A percentile compares a stretch with the other conserved stretches of the same genome.
These are phyloP conservation scores for Sebastes fasciatus DNA, from an alignment of 2,113 vertebrate species.

Conservation along the genomic window DNA sequence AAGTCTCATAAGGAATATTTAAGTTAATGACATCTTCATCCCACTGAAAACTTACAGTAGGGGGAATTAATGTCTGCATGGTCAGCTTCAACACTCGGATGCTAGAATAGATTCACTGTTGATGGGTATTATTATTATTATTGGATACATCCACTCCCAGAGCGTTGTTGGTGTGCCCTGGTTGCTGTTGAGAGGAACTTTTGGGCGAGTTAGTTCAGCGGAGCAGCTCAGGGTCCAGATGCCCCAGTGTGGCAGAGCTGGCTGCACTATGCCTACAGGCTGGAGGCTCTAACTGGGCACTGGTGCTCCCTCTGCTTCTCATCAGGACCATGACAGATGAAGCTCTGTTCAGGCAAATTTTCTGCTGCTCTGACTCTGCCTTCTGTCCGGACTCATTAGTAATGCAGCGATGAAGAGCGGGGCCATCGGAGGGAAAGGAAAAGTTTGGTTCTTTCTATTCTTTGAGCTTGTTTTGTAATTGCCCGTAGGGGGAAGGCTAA, in stretches of 20 bases:
- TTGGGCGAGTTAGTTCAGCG: conserved; percentile 70
- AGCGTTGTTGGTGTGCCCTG: conserved; percentile 6
- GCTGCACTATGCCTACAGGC: conserved; percentile 49
- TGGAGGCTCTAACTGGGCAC: conserved; percentile 58
- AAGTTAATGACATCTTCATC: background rate
- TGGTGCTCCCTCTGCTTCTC: conserved; percentile 72
- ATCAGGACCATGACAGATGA: conserved; percentile 82
- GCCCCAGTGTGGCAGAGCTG: conserved; percentile 56
- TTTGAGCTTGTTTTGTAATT: conserved; percentile 58
- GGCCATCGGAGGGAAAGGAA: conserved; percentile 56
- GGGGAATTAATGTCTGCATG: background rate
- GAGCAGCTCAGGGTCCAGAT: conserved; percentile 68
- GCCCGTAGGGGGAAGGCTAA: conserved; percentile 22
- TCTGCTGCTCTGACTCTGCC: conserved; percentile 80
- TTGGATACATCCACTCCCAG: background rate
- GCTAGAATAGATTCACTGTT: background rate
- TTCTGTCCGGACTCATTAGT: conserved; percentile 78
- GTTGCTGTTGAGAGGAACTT: conserved; percentile 56
- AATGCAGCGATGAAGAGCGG: conserved; percentile 63
- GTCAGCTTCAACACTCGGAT: background rate
- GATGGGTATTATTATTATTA: background rate
- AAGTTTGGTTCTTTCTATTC: conserved; percentile 58
- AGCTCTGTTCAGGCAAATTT: conserved; percentile 80
- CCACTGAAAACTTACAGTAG: background rate
- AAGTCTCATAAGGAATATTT: background rate